Conservation (phyloP, 2,797 vertebrate genomes). For the Lindbergichthys nudifrons region DNA sequence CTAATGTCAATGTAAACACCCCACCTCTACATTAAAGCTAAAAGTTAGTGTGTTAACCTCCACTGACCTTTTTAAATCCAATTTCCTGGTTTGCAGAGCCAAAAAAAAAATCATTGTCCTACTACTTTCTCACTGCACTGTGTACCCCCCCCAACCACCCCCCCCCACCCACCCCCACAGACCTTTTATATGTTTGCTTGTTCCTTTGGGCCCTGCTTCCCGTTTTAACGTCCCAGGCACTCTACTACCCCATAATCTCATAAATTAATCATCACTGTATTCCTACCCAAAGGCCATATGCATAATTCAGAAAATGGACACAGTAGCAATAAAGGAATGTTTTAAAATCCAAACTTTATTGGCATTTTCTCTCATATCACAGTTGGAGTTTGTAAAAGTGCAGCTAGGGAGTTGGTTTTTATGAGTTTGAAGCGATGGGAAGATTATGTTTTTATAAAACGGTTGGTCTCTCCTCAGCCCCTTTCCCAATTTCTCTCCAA, state of each 20-base stretch:
- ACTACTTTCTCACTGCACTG: background rate
- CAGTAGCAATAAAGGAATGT: slow-evolving; percentile 16
- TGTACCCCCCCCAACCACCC: too few relatives aligned
- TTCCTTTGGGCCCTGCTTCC: slow-evolving; percentile 8
- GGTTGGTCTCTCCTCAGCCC: slow-evolving; percentile 25
- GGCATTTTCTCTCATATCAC: slow-evolving; percentile 42
- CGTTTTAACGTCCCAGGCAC: slow-evolving; percentile 5
- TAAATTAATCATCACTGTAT: slow-evolving; percentile 48
- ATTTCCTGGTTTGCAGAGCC: slow-evolving; percentile 10
- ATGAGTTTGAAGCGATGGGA: slow-evolving; percentile 43
- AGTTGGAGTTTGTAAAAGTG: slow-evolving; percentile 34
- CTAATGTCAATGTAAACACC: background rate
- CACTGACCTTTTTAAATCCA: background rate
- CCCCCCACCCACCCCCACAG: too few relatives aligned
- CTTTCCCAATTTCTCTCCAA: slow-evolving; percentile 20
- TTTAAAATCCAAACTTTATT: slow-evolving; percentile 28
- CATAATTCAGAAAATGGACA: slow-evolving; percentile 51
- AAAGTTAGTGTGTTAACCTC: background rate
- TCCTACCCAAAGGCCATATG: slow-evolving; percentile 43
- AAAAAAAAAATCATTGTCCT: background rate
- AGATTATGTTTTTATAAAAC: slow-evolving; percentile 42
- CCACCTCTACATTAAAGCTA: background rate
- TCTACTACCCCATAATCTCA: slow-evolving; percentile 18
- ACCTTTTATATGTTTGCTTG: slow-evolving; percentile 3
- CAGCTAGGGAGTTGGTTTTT: slow-evolving; percentile 38